These are phyloP conservation scores for Bursaphelenchus mucronatus DNA, from an alignment of 1,140 invertebrate species.

Conservation along the genomic window DNA sequence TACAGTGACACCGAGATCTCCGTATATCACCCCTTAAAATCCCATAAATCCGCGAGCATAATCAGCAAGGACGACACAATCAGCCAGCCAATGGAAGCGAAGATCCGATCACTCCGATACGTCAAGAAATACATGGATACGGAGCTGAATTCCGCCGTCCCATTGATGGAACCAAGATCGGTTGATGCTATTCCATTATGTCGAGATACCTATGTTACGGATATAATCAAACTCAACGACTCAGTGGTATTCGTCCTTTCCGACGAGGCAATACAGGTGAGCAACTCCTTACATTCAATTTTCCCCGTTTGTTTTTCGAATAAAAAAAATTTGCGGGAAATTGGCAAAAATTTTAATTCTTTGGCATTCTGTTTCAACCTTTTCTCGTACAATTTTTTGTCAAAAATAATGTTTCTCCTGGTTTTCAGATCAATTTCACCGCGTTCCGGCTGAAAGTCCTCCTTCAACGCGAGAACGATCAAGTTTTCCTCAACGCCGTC, in stretches of 20 bases:
- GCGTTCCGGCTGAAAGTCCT: constrained; percentile 11
- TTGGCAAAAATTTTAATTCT: background rate
- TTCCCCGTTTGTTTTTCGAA: too few relatives aligned
- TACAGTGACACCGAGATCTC: constrained; percentile 25
- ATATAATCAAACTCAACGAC: constrained; percentile 8
- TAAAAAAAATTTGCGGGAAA: background rate
- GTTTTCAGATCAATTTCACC: constrained; percentile 21
- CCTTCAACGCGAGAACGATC: constrained; percentile 9
- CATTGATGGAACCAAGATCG: constrained; percentile 4
- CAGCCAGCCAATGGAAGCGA: constrained; percentile 17
- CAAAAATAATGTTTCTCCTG: too few relatives aligned
- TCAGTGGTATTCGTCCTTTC: constrained; percentile 7
- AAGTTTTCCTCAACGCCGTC: constrained; percentile 7
- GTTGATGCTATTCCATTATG: background rate
- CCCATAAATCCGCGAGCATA: constrained; percentile 10
- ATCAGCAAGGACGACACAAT: constrained; percentile 10
- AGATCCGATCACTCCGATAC: constrained; percentile 29
- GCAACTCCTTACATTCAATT: background rate
- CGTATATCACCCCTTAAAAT: constrained; percentile 31
- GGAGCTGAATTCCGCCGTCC: constrained; percentile 31
- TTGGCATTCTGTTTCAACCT: background rate
- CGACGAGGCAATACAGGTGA: constrained; percentile 18
- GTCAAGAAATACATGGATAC: constrained; percentile 39
- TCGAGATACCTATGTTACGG: constrained; percentile 13
- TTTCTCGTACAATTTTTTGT: background rate